phyloP scores from a whole-genome alignment of 2,888 invertebrate species.

The Lepidochrysops patricia region DNA sequence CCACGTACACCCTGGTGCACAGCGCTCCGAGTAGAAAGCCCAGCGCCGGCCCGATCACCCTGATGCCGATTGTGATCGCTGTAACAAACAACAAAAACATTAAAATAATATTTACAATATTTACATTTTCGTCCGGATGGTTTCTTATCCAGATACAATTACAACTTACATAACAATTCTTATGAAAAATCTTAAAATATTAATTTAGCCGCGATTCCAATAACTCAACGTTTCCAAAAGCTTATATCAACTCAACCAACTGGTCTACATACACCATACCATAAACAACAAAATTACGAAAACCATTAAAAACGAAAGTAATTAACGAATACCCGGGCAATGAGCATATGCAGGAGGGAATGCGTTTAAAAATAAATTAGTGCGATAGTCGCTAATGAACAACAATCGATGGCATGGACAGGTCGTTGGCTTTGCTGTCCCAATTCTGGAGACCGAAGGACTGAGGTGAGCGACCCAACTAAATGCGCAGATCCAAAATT shows the following conservation, averaged over 20 bases:
- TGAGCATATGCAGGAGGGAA: neutral
- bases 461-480: conserved; percentile 61
- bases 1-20: conserved; percentile 90
- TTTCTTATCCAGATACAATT: no score
- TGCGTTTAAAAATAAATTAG: conserved; percentile 12
- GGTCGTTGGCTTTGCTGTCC: conserved; percentile 35
- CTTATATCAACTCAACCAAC: no score
- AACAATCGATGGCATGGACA: conserved; percentile 20
- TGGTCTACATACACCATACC: neutral
- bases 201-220: neutral
- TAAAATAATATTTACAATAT: no score
- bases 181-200: no score
- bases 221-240: neutral
- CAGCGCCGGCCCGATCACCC: conserved; percentile 91
- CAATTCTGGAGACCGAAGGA: conserved; percentile 44
- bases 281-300: neutral
- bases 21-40: conserved; percentile 93
- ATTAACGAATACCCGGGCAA: conserved; percentile 1
- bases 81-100: conserved; percentile 25
- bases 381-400: conserved; percentile 11
- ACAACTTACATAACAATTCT: no score
- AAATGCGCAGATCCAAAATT: conserved; percentile 66
- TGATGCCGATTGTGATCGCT: conserved; percentile 94
- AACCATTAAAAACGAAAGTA: neutral
- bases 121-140: no score